These are phyloP conservation scores for Rhegmatorhina hoffmannsi DNA, from an alignment of 2,113 vertebrate species.

Conservation along the genomic window DNA sequence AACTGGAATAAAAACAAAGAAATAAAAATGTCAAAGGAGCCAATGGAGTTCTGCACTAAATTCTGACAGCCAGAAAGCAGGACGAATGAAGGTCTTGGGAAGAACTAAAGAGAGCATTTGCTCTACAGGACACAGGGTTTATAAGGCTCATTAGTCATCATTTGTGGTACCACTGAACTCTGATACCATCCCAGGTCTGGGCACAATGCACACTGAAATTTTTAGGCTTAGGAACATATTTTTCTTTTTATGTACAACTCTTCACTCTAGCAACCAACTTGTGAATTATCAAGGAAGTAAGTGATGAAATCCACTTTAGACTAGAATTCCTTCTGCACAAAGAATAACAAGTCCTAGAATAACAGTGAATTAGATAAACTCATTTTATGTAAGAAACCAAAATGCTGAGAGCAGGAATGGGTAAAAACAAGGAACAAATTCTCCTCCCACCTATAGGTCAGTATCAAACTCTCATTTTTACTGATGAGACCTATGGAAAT, in stretches of 20 bases:
- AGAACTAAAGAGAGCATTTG: constrained; percentile 24
- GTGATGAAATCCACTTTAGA: neutral
- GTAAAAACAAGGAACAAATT: neutral
- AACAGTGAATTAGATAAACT: neutral
- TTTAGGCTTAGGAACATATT: neutral
- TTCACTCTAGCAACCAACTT: neutral
- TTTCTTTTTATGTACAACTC: neutral
- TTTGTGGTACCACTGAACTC: neutral
- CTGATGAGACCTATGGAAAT: neutral
- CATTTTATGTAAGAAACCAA: neutral
- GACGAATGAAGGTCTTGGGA: neutral
- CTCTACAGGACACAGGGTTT: neutral
- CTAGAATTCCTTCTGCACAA: neutral
- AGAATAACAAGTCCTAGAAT: neutral
- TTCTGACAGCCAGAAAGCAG: neutral
- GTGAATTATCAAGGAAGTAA: neutral
- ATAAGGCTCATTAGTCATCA: neutral
- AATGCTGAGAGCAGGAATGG: neutral
- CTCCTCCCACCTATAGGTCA: neutral
- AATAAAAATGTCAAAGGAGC: constrained; percentile 15
- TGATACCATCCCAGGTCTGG: neutral
- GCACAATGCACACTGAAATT: neutral
- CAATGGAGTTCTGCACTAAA: neutral
- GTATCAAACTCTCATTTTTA: neutral
- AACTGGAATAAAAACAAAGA: neutral